Conservation (phyloP, 2,888 invertebrate genomes). For the Adela reaumurella region DNA sequence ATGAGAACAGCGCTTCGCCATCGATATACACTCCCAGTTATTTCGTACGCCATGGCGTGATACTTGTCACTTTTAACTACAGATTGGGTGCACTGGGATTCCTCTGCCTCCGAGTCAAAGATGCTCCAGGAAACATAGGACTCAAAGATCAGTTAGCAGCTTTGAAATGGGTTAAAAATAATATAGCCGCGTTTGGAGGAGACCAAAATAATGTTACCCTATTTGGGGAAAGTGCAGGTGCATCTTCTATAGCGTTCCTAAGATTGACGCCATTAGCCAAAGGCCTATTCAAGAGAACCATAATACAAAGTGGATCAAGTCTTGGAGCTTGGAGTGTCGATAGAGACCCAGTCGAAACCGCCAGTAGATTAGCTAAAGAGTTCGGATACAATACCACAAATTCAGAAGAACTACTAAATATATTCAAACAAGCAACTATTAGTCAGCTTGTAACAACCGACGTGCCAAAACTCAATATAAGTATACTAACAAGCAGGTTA, state of each 20-base stretch:
- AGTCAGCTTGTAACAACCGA: conserved; percentile 25
- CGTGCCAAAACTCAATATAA: conserved; percentile 31
- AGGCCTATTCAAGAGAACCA: conserved; percentile 36
- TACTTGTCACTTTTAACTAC: conserved; percentile 40
- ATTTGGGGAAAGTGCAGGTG: conserved; percentile 47
- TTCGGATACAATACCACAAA: conserved; percentile 25
- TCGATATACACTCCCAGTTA: conserved; percentile 38
- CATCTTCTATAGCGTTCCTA: conserved; percentile 36
- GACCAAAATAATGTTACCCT: conserved; percentile 37
- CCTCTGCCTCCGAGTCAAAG: conserved; percentile 34
- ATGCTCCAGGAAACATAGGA: conserved; percentile 41
- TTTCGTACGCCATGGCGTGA: conserved; percentile 28
- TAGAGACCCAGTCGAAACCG: conserved; percentile 31
- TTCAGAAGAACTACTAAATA: conserved; percentile 24
- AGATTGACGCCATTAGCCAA: conserved; percentile 35
- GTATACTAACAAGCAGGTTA: conserved; percentile 35
- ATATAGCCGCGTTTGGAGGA: conserved; percentile 36
- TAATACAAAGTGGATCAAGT: conserved; percentile 41
- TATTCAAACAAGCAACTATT: conserved; percentile 23
- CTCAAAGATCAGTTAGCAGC: conserved; percentile 43
- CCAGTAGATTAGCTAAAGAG: conserved; percentile 25
- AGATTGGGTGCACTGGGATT: conserved; percentile 41
- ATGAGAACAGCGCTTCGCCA: conserved; percentile 36
- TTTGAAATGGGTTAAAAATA: conserved; percentile 32
- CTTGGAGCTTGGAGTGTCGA: conserved; percentile 40